A percentile compares a stretch with the other conserved stretches of the same genome.
Evolutionary conservation across 35 echinoderm and acorn worm species (phyloP).

Genomic region (Nesometra sesokonis): DNA sequence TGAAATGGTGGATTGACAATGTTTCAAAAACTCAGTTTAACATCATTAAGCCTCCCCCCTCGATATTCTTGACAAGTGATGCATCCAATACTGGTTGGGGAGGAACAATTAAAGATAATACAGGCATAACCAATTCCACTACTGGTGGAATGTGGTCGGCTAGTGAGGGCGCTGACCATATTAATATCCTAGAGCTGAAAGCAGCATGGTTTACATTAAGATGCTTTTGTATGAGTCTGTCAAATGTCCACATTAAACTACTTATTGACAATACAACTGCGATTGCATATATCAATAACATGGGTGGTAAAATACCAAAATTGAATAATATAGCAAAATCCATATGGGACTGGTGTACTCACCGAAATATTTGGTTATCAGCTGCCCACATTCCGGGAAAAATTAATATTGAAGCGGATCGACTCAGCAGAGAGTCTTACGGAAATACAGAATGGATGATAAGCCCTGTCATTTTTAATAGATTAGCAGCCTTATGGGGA

Average conservation of each 20-base stretch:
- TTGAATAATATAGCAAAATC: conserved; percentile 4
- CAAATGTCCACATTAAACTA: conserved; percentile 23
- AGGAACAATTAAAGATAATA: background rate
- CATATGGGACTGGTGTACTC: conserved; percentile 32
- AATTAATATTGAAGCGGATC: conserved; percentile 28
- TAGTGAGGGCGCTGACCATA: background rate
- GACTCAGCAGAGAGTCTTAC: conserved; percentile 3
- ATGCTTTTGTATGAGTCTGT: conserved; percentile 15
- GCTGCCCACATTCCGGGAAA: conserved; percentile 22
- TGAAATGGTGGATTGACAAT: background rate
- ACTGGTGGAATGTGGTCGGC: background rate
- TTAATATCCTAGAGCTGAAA: conserved; percentile 13
- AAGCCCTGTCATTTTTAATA: background rate
- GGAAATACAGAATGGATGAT: conserved; percentile 35
- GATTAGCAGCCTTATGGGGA: background rate
- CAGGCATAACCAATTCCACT: background rate
- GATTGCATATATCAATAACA: too few species aligned
- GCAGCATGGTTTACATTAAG: conserved; percentile 2
- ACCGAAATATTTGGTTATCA: conserved; percentile 32
- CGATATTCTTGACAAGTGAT: background rate
- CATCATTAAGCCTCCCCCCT: background rate
- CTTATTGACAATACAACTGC: conserved; percentile 32
- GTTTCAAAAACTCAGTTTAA: background rate
- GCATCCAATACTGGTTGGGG: conserved; percentile 1
- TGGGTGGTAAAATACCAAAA: conserved; percentile 31